A percentile compares a stretch with the other conserved stretches of the same genome.
Conservation (phyloP, 2,113 vertebrate species). For the Muntiacus reevesi region DNA sequence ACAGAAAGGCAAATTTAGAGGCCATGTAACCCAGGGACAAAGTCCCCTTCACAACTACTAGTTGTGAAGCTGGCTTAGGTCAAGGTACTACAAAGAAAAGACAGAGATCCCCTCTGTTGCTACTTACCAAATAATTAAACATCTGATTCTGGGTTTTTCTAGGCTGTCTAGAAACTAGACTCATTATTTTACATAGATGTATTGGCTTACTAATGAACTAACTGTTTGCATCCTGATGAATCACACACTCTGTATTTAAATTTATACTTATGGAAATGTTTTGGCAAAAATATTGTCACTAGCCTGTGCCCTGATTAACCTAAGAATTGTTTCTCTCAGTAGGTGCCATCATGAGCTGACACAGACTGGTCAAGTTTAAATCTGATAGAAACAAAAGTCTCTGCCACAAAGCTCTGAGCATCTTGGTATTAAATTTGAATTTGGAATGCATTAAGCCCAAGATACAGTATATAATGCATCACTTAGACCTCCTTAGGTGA, state of each 20-base stretch:
- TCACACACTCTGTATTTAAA: neutral
- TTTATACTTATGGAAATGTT: slow-evolving; percentile 12
- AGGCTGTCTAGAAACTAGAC: neutral
- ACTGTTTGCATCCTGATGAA: slow-evolving; percentile 5
- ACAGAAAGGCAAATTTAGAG: neutral
- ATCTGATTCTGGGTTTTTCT: neutral
- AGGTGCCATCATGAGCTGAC: neutral
- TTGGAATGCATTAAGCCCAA: neutral
- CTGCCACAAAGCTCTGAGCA: neutral
- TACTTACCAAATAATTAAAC: neutral
- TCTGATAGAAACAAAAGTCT: neutral
- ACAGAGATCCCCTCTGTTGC: neutral
- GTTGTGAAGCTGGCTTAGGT: neutral
- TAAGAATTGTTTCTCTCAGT: neutral
- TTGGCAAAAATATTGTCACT: slow-evolving; percentile 8
- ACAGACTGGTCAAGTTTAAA: neutral
- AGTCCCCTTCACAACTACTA: neutral
- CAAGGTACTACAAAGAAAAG: neutral
- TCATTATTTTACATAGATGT: neutral
- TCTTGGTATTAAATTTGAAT: slow-evolving; percentile 5
- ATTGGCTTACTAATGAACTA: slow-evolving; percentile 18
- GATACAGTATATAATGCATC: neutral
- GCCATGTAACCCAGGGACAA: neutral
- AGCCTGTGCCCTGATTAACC: neutral
- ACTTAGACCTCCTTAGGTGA: neutral